These are phyloP conservation scores for Oncorhynchus gorbuscha DNA, from an alignment of 2,113 vertebrate species.

Conservation along the genomic window DNA sequence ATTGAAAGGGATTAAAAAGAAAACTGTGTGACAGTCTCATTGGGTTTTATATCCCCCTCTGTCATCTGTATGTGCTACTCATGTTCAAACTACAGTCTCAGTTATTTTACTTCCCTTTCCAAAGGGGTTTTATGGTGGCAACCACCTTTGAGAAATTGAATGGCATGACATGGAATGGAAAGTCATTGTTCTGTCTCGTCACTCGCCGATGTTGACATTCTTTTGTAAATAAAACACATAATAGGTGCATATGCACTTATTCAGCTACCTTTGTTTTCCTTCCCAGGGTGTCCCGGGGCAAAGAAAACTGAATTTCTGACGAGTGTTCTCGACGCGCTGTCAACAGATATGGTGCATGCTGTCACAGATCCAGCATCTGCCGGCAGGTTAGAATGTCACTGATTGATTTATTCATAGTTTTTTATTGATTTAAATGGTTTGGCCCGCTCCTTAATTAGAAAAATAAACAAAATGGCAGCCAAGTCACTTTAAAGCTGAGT, in stretches of 20 bases:
- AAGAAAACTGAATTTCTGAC: conserved; percentile 97
- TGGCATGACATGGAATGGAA: conserved; percentile 16
- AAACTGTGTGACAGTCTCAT: conserved; percentile 40
- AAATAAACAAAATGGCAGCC: no score
- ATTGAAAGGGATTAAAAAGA: conserved; percentile 52
- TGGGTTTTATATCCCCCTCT: conserved; percentile 45
- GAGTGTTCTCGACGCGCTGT: conserved; percentile 91
- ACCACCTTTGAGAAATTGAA: conserved; percentile 15
- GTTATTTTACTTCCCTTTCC: conserved; percentile 53
- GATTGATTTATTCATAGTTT: no score
- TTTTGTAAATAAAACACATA: conserved; percentile 21
- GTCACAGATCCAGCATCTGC: conserved; percentile 88
- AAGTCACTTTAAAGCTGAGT: no score
- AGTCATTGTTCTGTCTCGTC: conserved; percentile 22
- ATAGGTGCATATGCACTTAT: conserved; percentile 12
- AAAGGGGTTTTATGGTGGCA: conserved; percentile 53
- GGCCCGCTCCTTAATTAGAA: no score
- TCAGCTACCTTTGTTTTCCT: conserved; percentile 39
- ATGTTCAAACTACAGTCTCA: conserved; percentile 42
- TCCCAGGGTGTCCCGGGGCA: conserved; percentile 89
- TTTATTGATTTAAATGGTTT: no score
- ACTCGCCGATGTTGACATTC: conserved; percentile 12
- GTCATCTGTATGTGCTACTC: conserved; percentile 42
- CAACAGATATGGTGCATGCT: conserved; percentile 96
- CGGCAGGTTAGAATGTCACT: conserved; percentile 75